Evolutionary conservation across 2,797 vertebrate species (phyloP).

Genomic region (Gadopsis marmoratus): DNA sequence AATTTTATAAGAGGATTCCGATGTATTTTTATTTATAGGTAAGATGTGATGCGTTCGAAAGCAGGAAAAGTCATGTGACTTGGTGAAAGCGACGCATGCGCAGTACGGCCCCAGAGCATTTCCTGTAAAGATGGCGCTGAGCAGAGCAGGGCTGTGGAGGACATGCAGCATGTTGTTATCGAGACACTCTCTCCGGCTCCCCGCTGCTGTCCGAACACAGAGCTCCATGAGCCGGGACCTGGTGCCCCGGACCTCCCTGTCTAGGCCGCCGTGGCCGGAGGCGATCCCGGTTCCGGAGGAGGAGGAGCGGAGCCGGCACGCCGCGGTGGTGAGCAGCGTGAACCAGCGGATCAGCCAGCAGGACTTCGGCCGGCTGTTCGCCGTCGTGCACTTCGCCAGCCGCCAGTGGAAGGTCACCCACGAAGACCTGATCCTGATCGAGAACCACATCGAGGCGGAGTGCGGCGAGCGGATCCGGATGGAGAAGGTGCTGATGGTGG

Average conservation of each 20-base stretch:
- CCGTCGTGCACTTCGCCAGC: constrained; percentile 92
- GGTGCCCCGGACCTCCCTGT: constrained; percentile 89
- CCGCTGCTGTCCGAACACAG: constrained; percentile 31
- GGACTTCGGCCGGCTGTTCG: constrained; percentile 91
- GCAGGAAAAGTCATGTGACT: not conserved
- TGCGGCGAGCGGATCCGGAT: constrained; percentile 92
- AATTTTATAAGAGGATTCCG: too few relatives aligned
- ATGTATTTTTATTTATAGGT: too few relatives aligned
- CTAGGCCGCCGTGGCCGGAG: constrained; percentile 89
- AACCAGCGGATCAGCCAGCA: constrained; percentile 82
- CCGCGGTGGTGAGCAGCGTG: constrained; percentile 87
- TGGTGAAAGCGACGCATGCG: constrained; percentile 1
- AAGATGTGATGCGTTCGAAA: not conserved
- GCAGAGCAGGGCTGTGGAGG: constrained; percentile 64
- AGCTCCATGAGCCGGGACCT: constrained; percentile 47
- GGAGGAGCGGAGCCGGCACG: constrained; percentile 76
- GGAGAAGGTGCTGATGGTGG: constrained; percentile 91
- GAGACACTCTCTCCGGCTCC: not conserved
- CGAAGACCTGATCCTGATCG: constrained; percentile 93
- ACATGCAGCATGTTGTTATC: constrained; percentile 25
- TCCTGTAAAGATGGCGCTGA: constrained; percentile 73
- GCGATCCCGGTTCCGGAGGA: constrained; percentile 71
- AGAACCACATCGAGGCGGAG: constrained; percentile 87
- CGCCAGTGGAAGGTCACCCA: constrained; percentile 95
- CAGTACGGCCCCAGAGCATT: accelerated